Evolutionary conservation across 2,113 vertebrate genomes (phyloP).

Genomic region (Erpornis zantholeuca): DNA sequence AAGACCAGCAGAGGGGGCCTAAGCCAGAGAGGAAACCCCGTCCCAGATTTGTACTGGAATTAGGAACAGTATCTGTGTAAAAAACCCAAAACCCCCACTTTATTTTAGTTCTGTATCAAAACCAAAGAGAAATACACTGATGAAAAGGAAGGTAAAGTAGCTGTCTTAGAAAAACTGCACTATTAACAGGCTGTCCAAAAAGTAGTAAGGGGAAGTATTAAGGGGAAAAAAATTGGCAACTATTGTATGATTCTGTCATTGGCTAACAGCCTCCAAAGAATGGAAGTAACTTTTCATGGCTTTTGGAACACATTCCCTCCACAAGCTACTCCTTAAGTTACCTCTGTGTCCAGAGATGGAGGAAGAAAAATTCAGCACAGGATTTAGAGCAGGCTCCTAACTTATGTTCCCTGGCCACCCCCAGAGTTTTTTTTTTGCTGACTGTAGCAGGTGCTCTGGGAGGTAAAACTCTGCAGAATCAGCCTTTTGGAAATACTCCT

Average conservation of each 20-base stretch:
- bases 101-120: neutral
- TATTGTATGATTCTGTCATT: neutral
- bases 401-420: neutral
- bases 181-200: neutral
- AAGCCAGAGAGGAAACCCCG: neutral
- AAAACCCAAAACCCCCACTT: neutral
- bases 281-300: neutral
- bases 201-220: neutral
- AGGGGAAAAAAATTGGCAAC: neutral
- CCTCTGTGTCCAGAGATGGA: neutral
- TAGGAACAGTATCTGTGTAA: neutral
- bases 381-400: neutral
- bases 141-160: neutral
- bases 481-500: neutral
- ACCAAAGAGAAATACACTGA: neutral
- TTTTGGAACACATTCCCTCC: neutral
- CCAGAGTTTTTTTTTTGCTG: neutral
- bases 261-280: neutral
- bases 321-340: neutral
- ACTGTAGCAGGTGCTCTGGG: neutral
- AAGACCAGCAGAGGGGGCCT: constrained; percentile 63
- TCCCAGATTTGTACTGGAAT: neutral
- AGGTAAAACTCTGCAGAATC: neutral
- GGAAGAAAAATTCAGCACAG: neutral
- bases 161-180: neutral